Conservation (phyloP, 1,140 invertebrate genomes). For the Cyrtorhinus lividipennis region DNA sequence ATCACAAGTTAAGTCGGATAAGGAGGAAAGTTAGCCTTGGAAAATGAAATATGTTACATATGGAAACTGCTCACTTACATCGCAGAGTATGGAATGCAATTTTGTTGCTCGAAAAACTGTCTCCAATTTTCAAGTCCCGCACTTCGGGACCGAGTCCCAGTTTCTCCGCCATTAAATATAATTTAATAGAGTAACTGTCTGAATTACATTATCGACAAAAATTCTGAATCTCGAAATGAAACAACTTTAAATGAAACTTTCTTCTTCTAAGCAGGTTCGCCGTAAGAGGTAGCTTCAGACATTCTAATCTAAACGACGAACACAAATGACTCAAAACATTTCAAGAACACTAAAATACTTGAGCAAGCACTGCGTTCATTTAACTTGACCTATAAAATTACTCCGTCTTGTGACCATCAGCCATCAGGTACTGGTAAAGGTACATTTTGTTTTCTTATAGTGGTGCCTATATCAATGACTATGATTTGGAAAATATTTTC, state of each 20-base stretch:
- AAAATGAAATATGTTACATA: constrained; percentile 17
- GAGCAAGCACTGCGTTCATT: neutral
- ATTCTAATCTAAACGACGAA: neutral
- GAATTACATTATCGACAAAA: constrained; percentile 16
- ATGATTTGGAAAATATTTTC: too few species aligned
- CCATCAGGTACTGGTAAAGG: neutral
- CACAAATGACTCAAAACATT: too few species aligned
- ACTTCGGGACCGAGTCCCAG: constrained; percentile 58
- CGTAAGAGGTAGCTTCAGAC: neutral
- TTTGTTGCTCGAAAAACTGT: constrained; percentile 59
- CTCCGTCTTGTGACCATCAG: constrained; percentile 20
- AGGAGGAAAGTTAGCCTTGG: neutral
- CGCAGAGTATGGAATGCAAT: constrained; percentile 70
- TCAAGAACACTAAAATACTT: neutral
- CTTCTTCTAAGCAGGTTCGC: neutral
- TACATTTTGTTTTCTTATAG: constrained; percentile 19
- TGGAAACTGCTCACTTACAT: constrained; percentile 47
- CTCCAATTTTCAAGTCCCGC: constrained; percentile 65
- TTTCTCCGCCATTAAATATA: constrained; percentile 47
- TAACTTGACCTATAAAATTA: constrained; percentile 21
- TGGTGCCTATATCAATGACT: constrained; percentile 17
- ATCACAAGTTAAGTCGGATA: too few species aligned
- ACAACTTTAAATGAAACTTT: neutral
- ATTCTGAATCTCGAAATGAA: neutral
- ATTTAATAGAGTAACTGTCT: constrained; percentile 20